Evolutionary conservation across 1,140 invertebrate species (phyloP), one percentile per base, ranked within the genome.

Genomic region (Drosophila ficusphila): DNA sequence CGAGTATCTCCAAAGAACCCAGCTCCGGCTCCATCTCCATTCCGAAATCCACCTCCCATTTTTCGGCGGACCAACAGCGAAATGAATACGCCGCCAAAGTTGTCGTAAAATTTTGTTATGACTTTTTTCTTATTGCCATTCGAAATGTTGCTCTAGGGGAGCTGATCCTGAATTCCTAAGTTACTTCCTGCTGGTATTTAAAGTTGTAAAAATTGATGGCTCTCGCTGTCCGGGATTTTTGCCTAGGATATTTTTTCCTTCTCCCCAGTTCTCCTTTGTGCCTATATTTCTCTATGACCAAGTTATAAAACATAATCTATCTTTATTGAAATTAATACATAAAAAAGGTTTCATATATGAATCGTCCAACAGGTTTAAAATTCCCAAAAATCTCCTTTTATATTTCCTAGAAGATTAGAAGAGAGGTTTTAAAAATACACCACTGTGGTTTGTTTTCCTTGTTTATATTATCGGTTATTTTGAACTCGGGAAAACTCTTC

Each of bases 51-150:
- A 6, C 2, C 16, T 1, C 7, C 41, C 5, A 8, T 12, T 19
- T 39, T 41, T 41, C 7, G 39, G 19, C n/a, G 34, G 19, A 39
- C 23, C 47, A 23, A 18, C 34, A 67, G 62, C 58, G 49, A 70
- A 79, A 79, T 81, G 79, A 83, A 76, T 65, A 58, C 76, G 81
- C 81, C 83, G 69, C 73, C 81, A 88, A 88, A 88, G 73, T 81
- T 88, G 82, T 86, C 82, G 82, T 86, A 86, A 86, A 86, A 86
- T 86, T 86, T 86, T 88, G 77, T 86, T 86, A 86, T 82, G 82
- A 86, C 82, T 86, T 88, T 72, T 88, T 86, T 86, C 76, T 86
- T 88, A 86, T 86, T 86, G 81, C 82, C 67, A 60, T 85, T 86
- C 61, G 67, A 73, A 86, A 74, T 73, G 74, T 64, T 74, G 57